phyloP scores from a whole-genome alignment of 2,888 invertebrate genomes.

The Formica aserva region DNA sequence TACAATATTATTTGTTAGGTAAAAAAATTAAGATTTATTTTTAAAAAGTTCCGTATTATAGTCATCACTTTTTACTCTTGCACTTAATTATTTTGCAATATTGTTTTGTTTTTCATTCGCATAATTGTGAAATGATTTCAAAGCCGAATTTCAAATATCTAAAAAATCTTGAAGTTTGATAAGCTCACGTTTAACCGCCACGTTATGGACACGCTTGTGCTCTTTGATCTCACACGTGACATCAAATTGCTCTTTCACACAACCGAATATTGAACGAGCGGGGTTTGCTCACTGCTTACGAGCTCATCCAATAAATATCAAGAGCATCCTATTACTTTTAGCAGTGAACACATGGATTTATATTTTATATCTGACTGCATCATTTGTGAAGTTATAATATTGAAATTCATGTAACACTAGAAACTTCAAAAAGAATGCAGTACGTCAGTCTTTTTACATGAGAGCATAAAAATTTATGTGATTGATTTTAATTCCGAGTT shows the following conservation, averaged over 20 bases:
- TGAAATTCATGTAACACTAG: not conserved
- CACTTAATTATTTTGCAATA: not conserved
- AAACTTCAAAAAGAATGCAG: not conserved
- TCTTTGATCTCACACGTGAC: conserved; percentile 46
- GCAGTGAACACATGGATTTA: conserved; percentile 2
- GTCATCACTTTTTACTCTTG: not conserved
- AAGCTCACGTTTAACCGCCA: not conserved
- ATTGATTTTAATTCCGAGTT: not conserved
- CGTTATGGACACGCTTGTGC: conserved; percentile 7
- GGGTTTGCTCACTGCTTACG: conserved; percentile 39
- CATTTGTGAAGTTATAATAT: not conserved
- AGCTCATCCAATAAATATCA: conserved; percentile 43
- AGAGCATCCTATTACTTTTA: conserved; percentile 25
- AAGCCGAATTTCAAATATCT: conserved; percentile 36
- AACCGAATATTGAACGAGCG: conserved; percentile 34
- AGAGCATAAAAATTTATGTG: not conserved
- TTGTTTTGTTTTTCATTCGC: not conserved
- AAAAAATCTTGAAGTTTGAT: conserved; percentile 32
- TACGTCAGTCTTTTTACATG: not conserved
- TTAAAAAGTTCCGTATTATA: not conserved
- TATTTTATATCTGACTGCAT: conserved; percentile 17
- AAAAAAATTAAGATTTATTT: not conserved
- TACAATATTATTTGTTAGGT: not conserved
- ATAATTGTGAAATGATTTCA: conserved; percentile 21
- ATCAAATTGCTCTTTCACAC: conserved; percentile 36